Base-by-base conservation (phyloP, 2,797 vertebrate genomes). In the Chrysocyon brachyurus region DNA sequence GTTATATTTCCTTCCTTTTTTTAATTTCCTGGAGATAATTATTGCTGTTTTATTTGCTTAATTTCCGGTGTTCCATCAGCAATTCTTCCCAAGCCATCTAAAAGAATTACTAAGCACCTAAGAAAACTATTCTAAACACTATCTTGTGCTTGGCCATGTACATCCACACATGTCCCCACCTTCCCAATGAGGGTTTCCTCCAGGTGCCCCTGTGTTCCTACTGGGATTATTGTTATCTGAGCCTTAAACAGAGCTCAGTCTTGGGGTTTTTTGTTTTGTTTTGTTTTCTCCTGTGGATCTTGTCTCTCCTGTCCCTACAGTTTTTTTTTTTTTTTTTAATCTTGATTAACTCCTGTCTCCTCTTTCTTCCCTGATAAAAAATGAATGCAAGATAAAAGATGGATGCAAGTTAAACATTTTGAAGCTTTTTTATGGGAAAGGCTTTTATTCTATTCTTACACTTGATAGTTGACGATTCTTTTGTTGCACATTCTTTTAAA, bases 1-100 rank as follows among this genome's bases (percentile, higher is more conserved):
- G 52, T 79, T 73, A 46, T 28, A 79, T 63, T 88, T 83, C 6
- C 40, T 54, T 66, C 46, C 15, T n/a, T 57, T 8, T 54, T 72
- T 73, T 6, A 91, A 49, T 84, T 89, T 94, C 7, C 56, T 83
- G 49, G n/a, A 83, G 49, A 52, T 81, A 90, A 88, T 95, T 63
- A 90, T 33, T 95, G 61, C 12, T 40, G 82, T 92, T 94, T 72
- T 8, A 57, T 61, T 91, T 81, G 46, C 14, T 88, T 86, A 17
- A 72, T 90, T 95, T 96, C 46, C 85, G 36, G 22, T 40, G n/a
- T 87, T 52, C n/a, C 66, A 66, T 70, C 31, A 73, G 21, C 36
- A 92, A 61, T 79, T 83, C 75, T 95, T 92, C 49, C 84, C 40
- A 59, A 87, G 56, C 8, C 28, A 63, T 17, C 36, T 61, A 87